Base-by-base conservation (phyloP, 2,888 invertebrate species). In the Mythimna pallens region DNA sequence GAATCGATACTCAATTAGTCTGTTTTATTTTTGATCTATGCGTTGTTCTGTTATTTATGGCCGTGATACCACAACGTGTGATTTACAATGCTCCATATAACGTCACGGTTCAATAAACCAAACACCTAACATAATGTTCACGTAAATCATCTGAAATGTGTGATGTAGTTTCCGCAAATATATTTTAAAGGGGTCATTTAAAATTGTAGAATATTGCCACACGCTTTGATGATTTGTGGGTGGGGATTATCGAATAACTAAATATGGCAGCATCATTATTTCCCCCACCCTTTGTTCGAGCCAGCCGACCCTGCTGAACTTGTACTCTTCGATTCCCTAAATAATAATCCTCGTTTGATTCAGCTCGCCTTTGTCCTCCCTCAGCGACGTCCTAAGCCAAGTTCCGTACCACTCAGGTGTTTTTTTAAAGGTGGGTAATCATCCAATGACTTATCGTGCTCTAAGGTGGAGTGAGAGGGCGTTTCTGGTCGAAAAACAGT, bases 11-110 rank as follows among this genome's bases (percentile, higher is more conserved):
- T 72, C 67, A 67, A 82, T 59, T 65, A 79, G 73, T 64, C 63
- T 22, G 73, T 79, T 81, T 74, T 82, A 85, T 85, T 85, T 85
- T 82, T 85, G 76, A 82, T 76, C 76, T 78, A 68, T 83, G 82
- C 84, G 82, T 85, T 85, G 80, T 80, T 82, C 82, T 78, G 65
- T 82, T 85, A 85, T 85, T 85, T 85, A 85, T 83, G 76, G 84
- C 3, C 12, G 34, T 58, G 80, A 80, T 81, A 80, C 61, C 67
- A 76, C 61, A 70, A 52, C 22, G 52, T 59, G 63, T 83, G 83
- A 86, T 83, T 82, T 86, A 82, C 65, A 65, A 65, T 65, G 68
- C 30, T 63, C 55, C 57, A 34, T 68, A 47, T 30, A 63, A 65
- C 76, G 69, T 72, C 68, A 76, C 50, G 63, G 36, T 54, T 62